phyloP scores from a whole-genome alignment of 2,888 invertebrate genomes.

The Watsonalla binaria region DNA sequence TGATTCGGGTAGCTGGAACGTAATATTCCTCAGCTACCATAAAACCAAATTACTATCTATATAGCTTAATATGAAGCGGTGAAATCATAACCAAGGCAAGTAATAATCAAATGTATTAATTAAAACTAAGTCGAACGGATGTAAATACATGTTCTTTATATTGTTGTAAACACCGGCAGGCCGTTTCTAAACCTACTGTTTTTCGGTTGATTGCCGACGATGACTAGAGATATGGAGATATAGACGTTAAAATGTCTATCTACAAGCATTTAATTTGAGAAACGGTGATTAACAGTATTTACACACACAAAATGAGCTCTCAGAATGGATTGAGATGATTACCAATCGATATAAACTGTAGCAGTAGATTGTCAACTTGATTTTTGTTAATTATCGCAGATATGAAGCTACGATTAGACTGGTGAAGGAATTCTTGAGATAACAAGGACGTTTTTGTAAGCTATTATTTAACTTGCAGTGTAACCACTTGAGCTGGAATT shows the following conservation, averaged over 20 bases:
- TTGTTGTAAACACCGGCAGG: neutral
- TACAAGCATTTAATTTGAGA: constrained; percentile 1
- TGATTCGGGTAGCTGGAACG: too few relatives aligned
- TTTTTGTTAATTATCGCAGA: neutral
- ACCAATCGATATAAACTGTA: neutral
- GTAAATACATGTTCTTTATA: neutral
- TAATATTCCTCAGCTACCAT: too few relatives aligned
- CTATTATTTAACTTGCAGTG: too few relatives aligned
- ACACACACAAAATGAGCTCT: neutral
- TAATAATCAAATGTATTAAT: neutral
- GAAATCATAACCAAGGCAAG: too few relatives aligned
- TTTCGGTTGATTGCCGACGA: neutral
- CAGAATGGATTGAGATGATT: neutral
- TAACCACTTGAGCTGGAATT: too few relatives aligned
- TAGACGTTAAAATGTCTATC: neutral
- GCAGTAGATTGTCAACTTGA: constrained; percentile 1
- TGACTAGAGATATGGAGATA: neutral
- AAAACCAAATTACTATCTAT: too few relatives aligned
- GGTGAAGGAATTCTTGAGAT: neutral
- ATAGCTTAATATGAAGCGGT: too few relatives aligned
- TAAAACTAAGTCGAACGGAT: neutral
- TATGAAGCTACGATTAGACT: neutral
- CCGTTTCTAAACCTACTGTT: neutral
- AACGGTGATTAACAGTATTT: constrained; percentile 2
- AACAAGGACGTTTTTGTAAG: too few relatives aligned